A percentile compares a stretch with the other conserved stretches of the same genome.
These are phyloP conservation scores for Octodonta nipae DNA, from an alignment of 2,888 invertebrate genomes.

Conservation along the genomic window DNA sequence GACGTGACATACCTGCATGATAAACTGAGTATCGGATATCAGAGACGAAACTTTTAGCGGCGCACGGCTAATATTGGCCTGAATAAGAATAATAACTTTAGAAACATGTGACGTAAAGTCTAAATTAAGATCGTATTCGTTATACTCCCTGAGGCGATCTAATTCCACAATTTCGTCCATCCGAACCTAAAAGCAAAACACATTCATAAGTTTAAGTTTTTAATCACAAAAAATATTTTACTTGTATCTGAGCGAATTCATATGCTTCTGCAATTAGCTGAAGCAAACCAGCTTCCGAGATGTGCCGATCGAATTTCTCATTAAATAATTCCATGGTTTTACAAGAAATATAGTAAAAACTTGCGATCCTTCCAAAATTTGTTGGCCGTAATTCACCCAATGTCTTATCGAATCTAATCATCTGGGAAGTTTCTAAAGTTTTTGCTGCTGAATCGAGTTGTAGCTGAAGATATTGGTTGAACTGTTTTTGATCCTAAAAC, in stretches of 20 bases:
- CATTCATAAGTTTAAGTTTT: not conserved
- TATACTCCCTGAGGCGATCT: slow-evolving; percentile 60
- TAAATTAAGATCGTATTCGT: slow-evolving; percentile 65
- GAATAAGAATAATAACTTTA: slow-evolving; percentile 89
- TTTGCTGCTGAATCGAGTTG: slow-evolving; percentile 70
- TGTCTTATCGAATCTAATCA: slow-evolving; percentile 81
- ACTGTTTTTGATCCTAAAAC: slow-evolving; percentile 59
- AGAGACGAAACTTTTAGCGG: slow-evolving; percentile 72
- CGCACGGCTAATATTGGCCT: slow-evolving; percentile 74
- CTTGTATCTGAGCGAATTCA: slow-evolving; percentile 88
- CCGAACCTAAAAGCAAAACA: slow-evolving; percentile 33
- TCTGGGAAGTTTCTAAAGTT: slow-evolving; percentile 77
- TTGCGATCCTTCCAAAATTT: slow-evolving; percentile 90
- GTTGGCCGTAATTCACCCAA: slow-evolving; percentile 70
- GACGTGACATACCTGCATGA: slow-evolving; percentile 81
- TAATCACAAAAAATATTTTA: slow-evolving; percentile 9
- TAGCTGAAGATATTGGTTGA: slow-evolving; percentile 64
- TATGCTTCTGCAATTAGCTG: slow-evolving; percentile 81
- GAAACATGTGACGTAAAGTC: slow-evolving; percentile 82
- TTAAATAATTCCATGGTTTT: slow-evolving; percentile 90
- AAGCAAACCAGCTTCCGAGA: slow-evolving; percentile 79
- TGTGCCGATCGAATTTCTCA: slow-evolving; percentile 61
- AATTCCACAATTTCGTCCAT: slow-evolving; percentile 91
- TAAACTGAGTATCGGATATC: slow-evolving; percentile 77
- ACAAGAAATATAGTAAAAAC: slow-evolving; percentile 93